Base-by-base conservation (phyloP, 2,113 vertebrate genomes). In the Actenoides lindsayi region DNA sequence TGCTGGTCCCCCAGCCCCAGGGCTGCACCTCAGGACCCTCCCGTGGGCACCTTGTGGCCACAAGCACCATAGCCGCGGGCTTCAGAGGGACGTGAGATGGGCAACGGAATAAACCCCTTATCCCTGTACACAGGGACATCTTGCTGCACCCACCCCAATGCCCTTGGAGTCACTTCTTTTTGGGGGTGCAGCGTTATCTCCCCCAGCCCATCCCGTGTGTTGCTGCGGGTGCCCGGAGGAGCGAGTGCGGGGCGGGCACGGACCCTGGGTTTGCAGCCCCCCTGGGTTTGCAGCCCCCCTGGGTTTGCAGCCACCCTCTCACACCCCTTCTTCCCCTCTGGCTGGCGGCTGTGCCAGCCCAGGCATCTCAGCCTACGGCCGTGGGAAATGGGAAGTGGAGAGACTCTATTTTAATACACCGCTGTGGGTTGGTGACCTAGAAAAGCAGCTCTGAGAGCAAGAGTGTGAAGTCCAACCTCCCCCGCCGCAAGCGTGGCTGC, bases 391-490 rank as follows among this genome's bases (percentile, higher is more conserved):
- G 94, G 91, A 56, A 96, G 71, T 6, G 67, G 37, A 64, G 65
- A 87, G 69, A 21, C 93, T 88, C 95, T 96, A 93, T 96, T 96
- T 96, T 94, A 91, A 94, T 67, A 19, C 85, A 14, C 82, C 46
- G 67, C 85, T 94, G 92, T 96, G 93, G 95, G 95, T 87, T 95
- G 96, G 95, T 96, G 96, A 96, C 96, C 96, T 96, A 95, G 96
- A 97, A 97, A 97, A 92, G 94, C 92, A 81, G 94, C 94, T 90
- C 85, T 20, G 87, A 83, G 92, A 94, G 96, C 93, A 90, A 59
- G 89, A 96, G 96, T 94, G 91, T 91, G 94, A 95, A 94, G 94
- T 96, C 91, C 94, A 93, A 85, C 94, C 96, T 93, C 93, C 96
- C 68, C 94, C 85, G 46, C 92, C n/a, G 76, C 57, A 2, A 79